phyloP scores from a whole-genome alignment of 2,888 invertebrate genomes.

The Euclidia mi region DNA sequence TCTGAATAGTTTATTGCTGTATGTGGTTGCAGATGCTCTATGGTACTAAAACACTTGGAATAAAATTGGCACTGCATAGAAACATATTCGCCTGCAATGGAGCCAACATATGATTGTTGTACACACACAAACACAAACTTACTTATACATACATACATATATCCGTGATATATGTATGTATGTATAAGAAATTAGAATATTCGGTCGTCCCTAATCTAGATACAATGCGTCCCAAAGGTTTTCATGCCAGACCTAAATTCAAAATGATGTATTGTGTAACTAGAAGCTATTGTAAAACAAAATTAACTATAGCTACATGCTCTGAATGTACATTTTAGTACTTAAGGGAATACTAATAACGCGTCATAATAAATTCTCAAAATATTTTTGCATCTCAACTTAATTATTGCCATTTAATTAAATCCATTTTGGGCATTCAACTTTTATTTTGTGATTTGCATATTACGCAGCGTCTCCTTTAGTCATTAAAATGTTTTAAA shows the following conservation, averaged over 20 bases:
- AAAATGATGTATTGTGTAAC: constrained; percentile 48
- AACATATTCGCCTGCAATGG: constrained; percentile 28
- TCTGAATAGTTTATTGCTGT: constrained; percentile 29
- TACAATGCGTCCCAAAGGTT: constrained; percentile 45
- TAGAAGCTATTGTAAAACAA: constrained; percentile 29
- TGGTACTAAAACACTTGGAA: constrained; percentile 28
- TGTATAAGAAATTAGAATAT: constrained; percentile 30
- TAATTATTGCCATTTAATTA: constrained; percentile 44
- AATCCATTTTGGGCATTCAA: constrained; percentile 36
- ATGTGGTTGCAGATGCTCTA: constrained; percentile 28
- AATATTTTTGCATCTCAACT: constrained; percentile 23
- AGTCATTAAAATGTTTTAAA: constrained; percentile 50
- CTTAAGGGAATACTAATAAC: not conserved
- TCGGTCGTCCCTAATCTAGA: constrained; percentile 43
- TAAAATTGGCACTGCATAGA: constrained; percentile 30
- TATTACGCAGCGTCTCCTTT: constrained; percentile 39
- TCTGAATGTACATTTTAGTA: not conserved
- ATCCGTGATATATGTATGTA: too few species aligned
- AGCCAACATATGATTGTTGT: constrained; percentile 18
- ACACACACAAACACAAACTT: constrained; percentile 1
- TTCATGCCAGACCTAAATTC: constrained; percentile 39
- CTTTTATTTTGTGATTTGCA: constrained; percentile 54
- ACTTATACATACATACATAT: too few species aligned
- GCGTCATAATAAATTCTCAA: constrained; percentile 10
- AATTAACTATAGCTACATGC: constrained; percentile 13